Evolutionary conservation across 2,797 vertebrate genomes (phyloP).

Genomic region (Nannoperca obscura): DNA sequence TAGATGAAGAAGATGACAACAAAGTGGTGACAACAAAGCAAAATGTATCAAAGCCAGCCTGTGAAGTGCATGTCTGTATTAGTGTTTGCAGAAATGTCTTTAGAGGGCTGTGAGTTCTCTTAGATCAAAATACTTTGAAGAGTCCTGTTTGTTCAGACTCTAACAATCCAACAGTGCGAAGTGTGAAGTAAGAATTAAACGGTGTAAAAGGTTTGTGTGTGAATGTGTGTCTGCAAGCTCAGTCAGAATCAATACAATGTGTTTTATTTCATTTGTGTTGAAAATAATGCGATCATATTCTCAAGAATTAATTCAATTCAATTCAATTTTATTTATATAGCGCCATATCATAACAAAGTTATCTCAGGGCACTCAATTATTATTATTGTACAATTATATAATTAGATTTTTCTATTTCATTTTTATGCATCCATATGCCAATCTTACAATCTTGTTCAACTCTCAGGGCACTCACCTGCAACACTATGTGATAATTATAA

Average conservation of each 20-base stretch:
- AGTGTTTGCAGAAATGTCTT: slow-evolving; percentile 12
- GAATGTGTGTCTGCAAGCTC: not conserved
- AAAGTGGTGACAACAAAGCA: slow-evolving; percentile 27
- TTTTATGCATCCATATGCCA: not conserved
- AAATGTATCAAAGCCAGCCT: slow-evolving; percentile 33
- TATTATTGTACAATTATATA: no score
- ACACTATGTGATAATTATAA: not conserved
- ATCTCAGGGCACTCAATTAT: no score
- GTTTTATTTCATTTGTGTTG: not conserved
- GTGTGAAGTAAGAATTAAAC: not conserved
- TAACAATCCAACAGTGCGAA: slow-evolving; percentile 23
- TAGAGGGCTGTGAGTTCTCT: slow-evolving; percentile 10
- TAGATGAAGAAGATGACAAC: slow-evolving; percentile 38
- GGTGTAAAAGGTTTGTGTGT: not conserved
- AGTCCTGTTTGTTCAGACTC: slow-evolving; percentile 24
- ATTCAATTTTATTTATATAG: no score
- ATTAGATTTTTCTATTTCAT: no score
- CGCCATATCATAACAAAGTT: no score
- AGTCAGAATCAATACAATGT: not conserved
- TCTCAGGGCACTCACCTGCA: not conserved
- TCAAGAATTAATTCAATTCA: not conserved
- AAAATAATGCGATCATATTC: not conserved
- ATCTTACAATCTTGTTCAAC: not conserved
- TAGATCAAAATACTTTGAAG: slow-evolving; percentile 27
- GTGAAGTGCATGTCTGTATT: slow-evolving; percentile 9